Evolutionary conservation across 2,113 vertebrate species (phyloP).

Genomic region (Nerophis lumbriciformis): DNA sequence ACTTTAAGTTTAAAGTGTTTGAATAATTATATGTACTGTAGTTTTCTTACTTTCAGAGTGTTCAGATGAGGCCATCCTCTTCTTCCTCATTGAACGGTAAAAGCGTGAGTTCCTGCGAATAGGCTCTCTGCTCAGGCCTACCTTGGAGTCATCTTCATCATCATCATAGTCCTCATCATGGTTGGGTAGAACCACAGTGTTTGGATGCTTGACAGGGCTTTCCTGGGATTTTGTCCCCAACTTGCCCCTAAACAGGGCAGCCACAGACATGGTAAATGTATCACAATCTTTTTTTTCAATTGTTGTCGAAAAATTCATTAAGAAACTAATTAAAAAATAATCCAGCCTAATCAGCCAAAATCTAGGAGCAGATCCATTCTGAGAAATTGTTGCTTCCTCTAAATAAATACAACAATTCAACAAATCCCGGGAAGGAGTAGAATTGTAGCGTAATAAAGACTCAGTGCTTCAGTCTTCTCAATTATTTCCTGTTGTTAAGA

Average conservation of each 20-base stretch:
- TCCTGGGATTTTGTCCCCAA: slow-evolving; percentile 61
- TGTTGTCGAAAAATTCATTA: neutral
- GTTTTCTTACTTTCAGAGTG: slow-evolving; percentile 52
- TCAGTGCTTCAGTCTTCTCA: neutral
- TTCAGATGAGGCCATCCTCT: slow-evolving; percentile 40
- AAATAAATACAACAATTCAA: neutral
- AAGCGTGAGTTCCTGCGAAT: slow-evolving; percentile 70
- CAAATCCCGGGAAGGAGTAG: neutral
- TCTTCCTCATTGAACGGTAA: slow-evolving; percentile 72
- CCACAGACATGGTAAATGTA: slow-evolving; percentile 50
- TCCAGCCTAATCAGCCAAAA: slow-evolving; percentile 38
- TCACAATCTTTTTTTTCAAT: slow-evolving; percentile 3
- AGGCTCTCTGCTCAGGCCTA: slow-evolving; percentile 32
- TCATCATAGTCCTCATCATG: slow-evolving; percentile 41
- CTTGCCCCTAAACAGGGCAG: slow-evolving; percentile 62
- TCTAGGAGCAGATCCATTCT: slow-evolving; percentile 57
- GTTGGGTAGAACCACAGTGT: neutral
- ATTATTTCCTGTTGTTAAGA: slow-evolving; percentile 23
- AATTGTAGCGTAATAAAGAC: neutral
- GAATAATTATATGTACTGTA: too few relatives aligned
- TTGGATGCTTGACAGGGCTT: slow-evolving; percentile 16
- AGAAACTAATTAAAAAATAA: neutral
- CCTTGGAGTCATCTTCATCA: slow-evolving; percentile 55
- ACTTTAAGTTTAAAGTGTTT: too few relatives aligned
- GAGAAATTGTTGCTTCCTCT: neutral